A percentile compares a stretch with the other conserved stretches of the same genome.
phyloP scores from a whole-genome alignment of 2,888 invertebrate genomes.

The Brachyptera risi region DNA sequence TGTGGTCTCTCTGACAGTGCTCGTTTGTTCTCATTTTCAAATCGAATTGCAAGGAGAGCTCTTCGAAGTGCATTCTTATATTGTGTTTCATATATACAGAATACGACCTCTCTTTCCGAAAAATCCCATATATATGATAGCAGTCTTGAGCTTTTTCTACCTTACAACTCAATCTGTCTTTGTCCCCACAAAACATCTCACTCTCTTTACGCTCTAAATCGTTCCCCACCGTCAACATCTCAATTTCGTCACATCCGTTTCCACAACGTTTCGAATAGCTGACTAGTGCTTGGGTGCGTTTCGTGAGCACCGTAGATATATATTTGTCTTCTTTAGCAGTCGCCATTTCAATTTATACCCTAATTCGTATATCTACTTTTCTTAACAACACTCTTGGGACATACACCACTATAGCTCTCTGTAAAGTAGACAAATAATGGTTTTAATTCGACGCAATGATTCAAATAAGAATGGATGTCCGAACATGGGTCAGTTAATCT shows the following conservation, averaged over 20 bases:
- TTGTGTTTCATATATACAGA: background rate
- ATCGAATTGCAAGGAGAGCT: too few relatives aligned
- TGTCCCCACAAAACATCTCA: conserved; percentile 8
- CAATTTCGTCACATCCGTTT: conserved; percentile 21
- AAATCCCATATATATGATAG: background rate
- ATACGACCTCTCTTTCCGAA: too few relatives aligned
- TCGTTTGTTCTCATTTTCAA: too few relatives aligned
- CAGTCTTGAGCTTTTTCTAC: conserved; percentile 3
- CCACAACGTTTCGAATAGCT: background rate
- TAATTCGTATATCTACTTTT: conserved; percentile 14
- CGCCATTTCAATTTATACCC: conserved; percentile 11
- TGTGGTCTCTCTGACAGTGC: too few relatives aligned
- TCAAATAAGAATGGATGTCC: too few relatives aligned
- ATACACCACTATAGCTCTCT: background rate
- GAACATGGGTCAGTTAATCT: too few relatives aligned
- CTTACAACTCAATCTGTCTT: conserved; percentile 17
- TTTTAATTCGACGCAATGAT: background rate
- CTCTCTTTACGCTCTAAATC: conserved; percentile 15
- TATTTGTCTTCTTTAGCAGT: conserved; percentile 14
- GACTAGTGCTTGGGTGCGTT: too few relatives aligned
- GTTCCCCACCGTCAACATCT: conserved; percentile 16
- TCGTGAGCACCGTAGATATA: background rate
- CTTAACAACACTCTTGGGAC: background rate
- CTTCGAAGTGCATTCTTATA: conserved; percentile 19
- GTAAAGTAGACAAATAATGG: background rate